Evolutionary conservation across 1,140 invertebrate genomes (phyloP), one percentile per base, ranked within the genome.

Genomic region (Leptestheria dahalacensis): DNA sequence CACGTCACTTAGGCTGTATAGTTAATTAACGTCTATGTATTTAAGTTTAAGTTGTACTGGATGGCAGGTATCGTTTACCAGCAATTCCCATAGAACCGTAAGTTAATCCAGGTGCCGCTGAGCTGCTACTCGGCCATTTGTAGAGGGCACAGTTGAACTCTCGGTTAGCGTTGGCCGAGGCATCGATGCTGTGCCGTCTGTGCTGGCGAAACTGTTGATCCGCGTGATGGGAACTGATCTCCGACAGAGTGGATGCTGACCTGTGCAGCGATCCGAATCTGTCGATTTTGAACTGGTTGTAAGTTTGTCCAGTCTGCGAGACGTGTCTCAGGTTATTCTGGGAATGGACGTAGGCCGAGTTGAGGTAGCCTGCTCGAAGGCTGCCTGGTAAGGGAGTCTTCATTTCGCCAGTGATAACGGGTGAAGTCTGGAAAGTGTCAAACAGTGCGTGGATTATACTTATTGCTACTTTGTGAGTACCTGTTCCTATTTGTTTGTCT

Each of bases 161-260:
- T 24, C 29, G 41, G 59, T 25, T 33, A 48, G 9, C 12, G 50
- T 52, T 29, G 57, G 48, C 48, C 51, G 50, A 62, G 47, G 41
- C 29, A 12, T 6, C 20, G 6, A 46, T 20, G n/a, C n/a, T n/a
- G n/a, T n/a, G n/a, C n/a, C n/a, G n/a, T n/a, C 20, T 25, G 4
- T 6, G 48, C n/a, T 33, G 49, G 57, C 57, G 50, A 28, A 9
- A 33, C 24, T 51, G 47, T 28, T 53, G 56, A 33, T 20, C 29
- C 24, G 47, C 29, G 18, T 61, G 23, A 33, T 23, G 33, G 4
- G 29, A 26, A n/a, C 29, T 55, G 21, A 61, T 15, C 33, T 63
- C 53, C n/a, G 64, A 64, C 25, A 62, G 52, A 25, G 64, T 63
- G 23, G 64, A 64, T n/a, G 59, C 10, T 21, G 64, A 64, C 49